Base-by-base conservation (phyloP, 2,888 invertebrate genomes). In the Congeria kusceri region DNA sequence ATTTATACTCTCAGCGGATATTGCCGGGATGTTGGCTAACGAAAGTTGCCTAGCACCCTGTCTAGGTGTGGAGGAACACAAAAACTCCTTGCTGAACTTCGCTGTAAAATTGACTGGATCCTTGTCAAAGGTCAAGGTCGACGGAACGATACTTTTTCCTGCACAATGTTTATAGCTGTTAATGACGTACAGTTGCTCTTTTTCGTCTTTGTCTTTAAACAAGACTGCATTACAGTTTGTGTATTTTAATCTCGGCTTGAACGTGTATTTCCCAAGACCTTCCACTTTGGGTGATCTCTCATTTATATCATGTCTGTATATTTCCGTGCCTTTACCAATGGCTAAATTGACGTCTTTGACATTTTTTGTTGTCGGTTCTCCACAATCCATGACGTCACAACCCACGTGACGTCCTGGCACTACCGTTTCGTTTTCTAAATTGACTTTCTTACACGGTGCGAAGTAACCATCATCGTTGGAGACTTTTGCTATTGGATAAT, bases 21-120 rank as follows among this genome's bases (percentile, higher is more conserved):
- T 53, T 15, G 2, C 11, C 25, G 5, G 20, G 23, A 53, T 53
- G 18, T 53, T 53, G 13, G 20, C 9, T n/a, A 53, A 53, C 25
- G 18, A 15, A 0, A 73, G 32, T 47, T 59, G 53, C 20, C 62
- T 72, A 15, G 49, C 68, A 11, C 74, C 49, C 44, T 77, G 83
- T 61, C 74, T 68, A 23, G 83, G 83, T 13, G 83, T 83, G 3
- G 83, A 83, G 23, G 79, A 70, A 71, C 83, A 83, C 7, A 83
- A 32, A n/a, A 83, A 53, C 18, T 80, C 83, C n/a, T 65, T 70
- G n/a, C 77, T 77, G 53, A 83, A 83, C 27, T 39, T 64, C 18
- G 65, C n/a, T 0, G 73, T 61, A 53, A 80, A 76, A 11, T 71
- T 59, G 25, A 73, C 68, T 0, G 76, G 65, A 56, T 83, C 80